Evolutionary conservation across 2,888 invertebrate genomes (phyloP).

Genomic region (Ptychoptera albimana): DNA sequence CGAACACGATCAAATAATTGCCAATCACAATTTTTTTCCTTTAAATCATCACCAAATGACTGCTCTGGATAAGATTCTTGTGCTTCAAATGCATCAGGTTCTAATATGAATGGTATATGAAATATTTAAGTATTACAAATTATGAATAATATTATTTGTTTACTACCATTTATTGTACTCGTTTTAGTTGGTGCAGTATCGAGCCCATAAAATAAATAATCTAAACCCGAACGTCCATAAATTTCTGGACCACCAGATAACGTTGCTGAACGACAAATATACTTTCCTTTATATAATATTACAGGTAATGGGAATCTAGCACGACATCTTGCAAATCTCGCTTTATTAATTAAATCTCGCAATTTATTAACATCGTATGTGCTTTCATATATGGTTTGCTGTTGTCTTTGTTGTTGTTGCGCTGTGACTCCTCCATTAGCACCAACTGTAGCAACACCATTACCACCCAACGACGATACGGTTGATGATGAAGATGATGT

Average conservation of each 20-base stretch:
- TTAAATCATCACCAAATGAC: conserved; percentile 9
- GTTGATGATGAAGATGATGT: conserved; percentile 12
- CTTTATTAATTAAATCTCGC: conserved; percentile 45
- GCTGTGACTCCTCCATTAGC: conserved; percentile 15
- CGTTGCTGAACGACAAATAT: conserved; percentile 58
- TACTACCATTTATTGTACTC: neutral
- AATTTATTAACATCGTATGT: conserved; percentile 39
- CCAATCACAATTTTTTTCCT: conserved; percentile 27
- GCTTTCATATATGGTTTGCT: conserved; percentile 40
- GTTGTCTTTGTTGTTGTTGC: conserved; percentile 21
- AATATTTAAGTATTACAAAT: neutral
- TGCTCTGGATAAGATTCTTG: conserved; percentile 12
- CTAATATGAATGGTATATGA: conserved; percentile 1
- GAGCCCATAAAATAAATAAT: conserved; percentile 15
- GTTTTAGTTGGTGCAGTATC: conserved; percentile 1
- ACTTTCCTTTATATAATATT: conserved; percentile 56
- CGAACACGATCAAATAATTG: conserved; percentile 46
- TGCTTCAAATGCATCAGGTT: conserved; percentile 17
- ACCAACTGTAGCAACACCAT: neutral
- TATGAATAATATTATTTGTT: too few species aligned
- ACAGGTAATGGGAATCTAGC: conserved; percentile 63
- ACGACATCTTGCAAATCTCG: conserved; percentile 56
- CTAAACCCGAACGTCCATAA: conserved; percentile 47
- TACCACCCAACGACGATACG: conserved; percentile 6
- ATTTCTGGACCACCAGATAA: conserved; percentile 58